Evolutionary conservation across 2,797 vertebrate species (phyloP), one percentile per base, ranked within the genome.

Genomic region (Gephyroberyx darwinii): DNA sequence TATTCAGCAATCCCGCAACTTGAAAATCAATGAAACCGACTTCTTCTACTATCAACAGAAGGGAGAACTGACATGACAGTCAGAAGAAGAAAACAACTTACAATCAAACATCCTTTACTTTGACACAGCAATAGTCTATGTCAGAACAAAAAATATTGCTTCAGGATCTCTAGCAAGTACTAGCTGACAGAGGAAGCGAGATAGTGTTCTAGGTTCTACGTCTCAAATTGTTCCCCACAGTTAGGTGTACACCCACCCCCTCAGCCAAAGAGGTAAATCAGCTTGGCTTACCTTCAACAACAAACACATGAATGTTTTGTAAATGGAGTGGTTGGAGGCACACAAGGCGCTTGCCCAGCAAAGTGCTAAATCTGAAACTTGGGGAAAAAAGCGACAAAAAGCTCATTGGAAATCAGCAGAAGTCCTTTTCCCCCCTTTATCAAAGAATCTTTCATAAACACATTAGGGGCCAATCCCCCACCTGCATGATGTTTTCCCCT

Each of bases 401-500:
- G 87, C 89, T 93, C 81, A 85, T 84, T 89, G 84, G 90, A 92
- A 94, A 91, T 92, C 84, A 92, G 91, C 93, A 74, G 87, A 87
- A 90, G 6, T 37, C 56, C 71, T 52, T 52, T 3, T 56, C 54
- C 88, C 90, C 93, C 88, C 89, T 86, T 85, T 88, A 92, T 94
- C 93, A 93, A 90, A 90, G 91, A 91, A 93, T 93, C 88, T n/a
- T 93, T 95, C 93, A 94, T 95, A 93, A 95, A 91, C 90, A 92
- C 85, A 89, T 94, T 88, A 91, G 94, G 89, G 88, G 87, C 89
- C 88, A 89, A 75, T 92, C 83, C 83, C 91, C 92, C 95, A 95
- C 95, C 94, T 95, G 95, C 94, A 94, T 93, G 91, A 93, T 95
- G 94, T 96, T 84, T 95, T 95, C 95, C 93, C 93, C 94, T 95